Evolutionary conservation across 1,140 invertebrate species (phyloP), one percentile per base, ranked within the genome.

Genomic region (Tetragonula clypearis): DNA sequence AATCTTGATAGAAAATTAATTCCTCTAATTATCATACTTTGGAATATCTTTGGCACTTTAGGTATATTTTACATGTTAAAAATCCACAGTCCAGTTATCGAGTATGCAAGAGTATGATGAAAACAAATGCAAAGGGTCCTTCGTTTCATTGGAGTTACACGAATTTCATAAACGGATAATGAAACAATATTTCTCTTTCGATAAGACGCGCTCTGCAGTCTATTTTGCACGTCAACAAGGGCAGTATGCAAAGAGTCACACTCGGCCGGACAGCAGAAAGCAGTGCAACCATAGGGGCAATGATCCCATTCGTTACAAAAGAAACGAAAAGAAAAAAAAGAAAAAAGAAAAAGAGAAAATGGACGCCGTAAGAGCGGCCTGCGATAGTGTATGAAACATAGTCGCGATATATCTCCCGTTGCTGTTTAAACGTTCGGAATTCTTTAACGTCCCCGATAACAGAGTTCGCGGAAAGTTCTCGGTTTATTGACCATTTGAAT

Each of bases 401-500:
- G 56, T 12, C 26, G 62, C 69, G 56, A 62, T 73, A 81, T 74
- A 53, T 73, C 55, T 73, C n/a, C 14, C 41, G 23, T 3, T 21
- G 23, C 21, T n/a, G 41, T 55, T 81, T 35, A 81, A 81, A 60
- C 56, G 35, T 2, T 55, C 60, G 53, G 2, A 73, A 49, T 62
- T 74, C 35, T 74, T 81, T 74, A 60, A 73, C 79, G n/a, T 56
- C 11, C n/a, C n/a, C 26, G 69, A 56, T 55, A 69, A 53, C 65
- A 53, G 30, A 15, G 26, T 41, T 8, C 30, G 21, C 30, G 30
- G 26, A 53, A 30, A 30, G 23, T 74, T 72, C 19, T 14, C 14
- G 8, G 21, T 75, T 82, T 75, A 82, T 82, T 30, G 80, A 23
- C 58, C 21, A 55, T 75, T 74, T 65, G 15, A 74, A 73, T 73